phyloP scores from a whole-genome alignment of 2,888 invertebrate species.

The Phytoseiulus persimilis region DNA sequence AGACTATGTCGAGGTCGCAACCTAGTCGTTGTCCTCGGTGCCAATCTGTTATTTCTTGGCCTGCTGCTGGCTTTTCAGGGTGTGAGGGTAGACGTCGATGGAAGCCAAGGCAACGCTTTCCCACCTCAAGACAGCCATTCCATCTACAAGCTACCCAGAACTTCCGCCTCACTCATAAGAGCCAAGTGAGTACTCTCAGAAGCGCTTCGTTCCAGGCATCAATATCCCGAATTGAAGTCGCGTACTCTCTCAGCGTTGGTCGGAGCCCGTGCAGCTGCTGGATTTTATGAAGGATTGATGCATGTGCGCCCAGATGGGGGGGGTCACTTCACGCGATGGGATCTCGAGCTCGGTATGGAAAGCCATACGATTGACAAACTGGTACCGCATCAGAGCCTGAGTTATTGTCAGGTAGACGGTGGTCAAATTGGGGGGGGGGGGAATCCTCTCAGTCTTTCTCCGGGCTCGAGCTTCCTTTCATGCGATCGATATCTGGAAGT shows the following conservation, averaged over 20 bases:
- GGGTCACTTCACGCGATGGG: too few relatives aligned
- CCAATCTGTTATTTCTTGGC: slow-evolving; percentile 29
- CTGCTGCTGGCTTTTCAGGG: slow-evolving; percentile 25
- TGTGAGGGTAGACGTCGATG: not conserved
- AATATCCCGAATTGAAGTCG: too few relatives aligned
- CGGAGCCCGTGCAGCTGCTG: not conserved
- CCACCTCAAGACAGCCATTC: not conserved
- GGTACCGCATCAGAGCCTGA: too few relatives aligned
- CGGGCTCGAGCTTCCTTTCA: too few relatives aligned
- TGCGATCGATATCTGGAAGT: too few relatives aligned
- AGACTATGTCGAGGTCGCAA: slow-evolving; percentile 30
- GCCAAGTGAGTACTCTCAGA: not conserved
- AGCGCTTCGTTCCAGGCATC: not conserved
- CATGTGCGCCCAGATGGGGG: too few relatives aligned
- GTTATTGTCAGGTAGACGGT: too few relatives aligned
- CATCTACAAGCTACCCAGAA: not conserved
- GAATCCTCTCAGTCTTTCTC: too few relatives aligned
- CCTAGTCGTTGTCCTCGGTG: slow-evolving; percentile 27
- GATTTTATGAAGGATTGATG: not conserved
- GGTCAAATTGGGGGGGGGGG: too few relatives aligned
- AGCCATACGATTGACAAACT: too few relatives aligned
- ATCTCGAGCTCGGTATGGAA: too few relatives aligned
- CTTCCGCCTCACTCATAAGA: not conserved
- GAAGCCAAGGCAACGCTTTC: not conserved
- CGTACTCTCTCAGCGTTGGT: too few relatives aligned